Percentiles rank a stretch among this genome's conserved stretches.
Conservation (phyloP, 2,113 vertebrate species). For the Eonycteris spelaea region DNA sequence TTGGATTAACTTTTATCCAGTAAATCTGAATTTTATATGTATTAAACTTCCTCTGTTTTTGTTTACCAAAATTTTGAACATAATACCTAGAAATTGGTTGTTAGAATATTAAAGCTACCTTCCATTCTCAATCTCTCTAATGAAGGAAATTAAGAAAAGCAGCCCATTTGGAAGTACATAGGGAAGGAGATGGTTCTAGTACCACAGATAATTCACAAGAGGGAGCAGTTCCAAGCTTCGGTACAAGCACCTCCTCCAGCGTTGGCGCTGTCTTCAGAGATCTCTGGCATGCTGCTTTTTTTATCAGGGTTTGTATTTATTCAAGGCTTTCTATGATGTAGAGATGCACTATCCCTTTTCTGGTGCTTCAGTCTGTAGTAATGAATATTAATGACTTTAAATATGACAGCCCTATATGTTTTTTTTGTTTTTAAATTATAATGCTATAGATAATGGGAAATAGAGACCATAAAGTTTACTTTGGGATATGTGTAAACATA, state of each 20-base stretch:
- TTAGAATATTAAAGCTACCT: conserved; percentile 78
- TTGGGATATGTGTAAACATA: background rate
- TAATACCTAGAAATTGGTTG: conserved; percentile 60
- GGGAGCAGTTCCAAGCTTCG: conserved; percentile 89
- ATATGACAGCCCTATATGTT: background rate
- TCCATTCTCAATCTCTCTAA: conserved; percentile 88
- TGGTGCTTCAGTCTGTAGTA: conserved; percentile 71
- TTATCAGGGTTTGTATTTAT: conserved; percentile 98
- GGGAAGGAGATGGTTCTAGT: conserved; percentile 99
- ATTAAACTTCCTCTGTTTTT: conserved; percentile 72
- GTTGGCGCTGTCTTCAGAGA: conserved; percentile 95
- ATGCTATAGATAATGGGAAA: background rate
- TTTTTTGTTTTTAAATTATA: conserved; percentile 42
- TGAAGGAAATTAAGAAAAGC: conserved; percentile 99
- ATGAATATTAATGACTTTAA: conserved; percentile 61
- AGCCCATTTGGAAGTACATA: conserved; percentile 97
- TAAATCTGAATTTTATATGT: conserved; percentile 33
- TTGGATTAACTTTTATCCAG: conserved; percentile 20
- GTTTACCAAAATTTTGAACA: conserved; percentile 64
- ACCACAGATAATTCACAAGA: conserved; percentile 99
- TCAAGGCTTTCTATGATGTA: conserved; percentile 73
- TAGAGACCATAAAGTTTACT: background rate
- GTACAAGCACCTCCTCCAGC: conserved; percentile 87
- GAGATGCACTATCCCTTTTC: conserved; percentile 81
- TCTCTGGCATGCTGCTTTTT: conserved; percentile 97